Evolutionary conservation across 2,113 vertebrate species (phyloP), one percentile per base, ranked within the genome.

Genomic region (Vicugna pacos): DNA sequence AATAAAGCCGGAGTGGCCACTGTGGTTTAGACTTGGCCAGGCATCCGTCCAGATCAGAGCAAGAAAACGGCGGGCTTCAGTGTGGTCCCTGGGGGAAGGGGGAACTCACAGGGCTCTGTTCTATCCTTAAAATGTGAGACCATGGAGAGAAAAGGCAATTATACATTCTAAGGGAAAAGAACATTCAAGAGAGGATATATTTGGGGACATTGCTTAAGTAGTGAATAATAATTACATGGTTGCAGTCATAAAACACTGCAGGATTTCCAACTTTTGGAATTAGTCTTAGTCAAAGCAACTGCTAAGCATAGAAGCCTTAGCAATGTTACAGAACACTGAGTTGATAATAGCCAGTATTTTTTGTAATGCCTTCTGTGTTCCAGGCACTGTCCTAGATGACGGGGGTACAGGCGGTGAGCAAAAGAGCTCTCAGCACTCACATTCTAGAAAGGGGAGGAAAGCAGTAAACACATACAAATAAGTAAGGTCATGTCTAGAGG

Each of bases 141-240:
- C 10, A 24, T 8, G 11, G 14, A 54, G 48, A 93, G 62, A 48
- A 92, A 62, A 94, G 17, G 50, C 73, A 38, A 28, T 38, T 72
- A 35, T 85, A 67, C 69, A 62, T 89, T 94, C 56, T 54, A 67
- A 72, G 35, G 65, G 19, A 20, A 42, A 46, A 62, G 65, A 28
- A 56, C 72, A 54, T n/a, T 79, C 62, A 56, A 48, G 77, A 83
- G 38, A 91, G 65, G 92, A 85, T 35, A 14, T 94, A 89, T 64
- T 92, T 84, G 0, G 62, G 56, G 64, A 52, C 6, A 42, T 89
- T 84, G 76, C 52, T 96, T 89, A 92, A 92, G 26, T 86, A 69
- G 32, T 48, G 50, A 76, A 58, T 92, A 81, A 90, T 94, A 89
- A 95, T 89, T 79, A 90, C 50, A 76, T 84, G 84, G 19, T 86